A percentile compares a stretch with the other conserved stretches of the same genome.
Evolutionary conservation across 2,113 vertebrate genomes (phyloP).

Genomic region (Dicentrarchus labrax): DNA sequence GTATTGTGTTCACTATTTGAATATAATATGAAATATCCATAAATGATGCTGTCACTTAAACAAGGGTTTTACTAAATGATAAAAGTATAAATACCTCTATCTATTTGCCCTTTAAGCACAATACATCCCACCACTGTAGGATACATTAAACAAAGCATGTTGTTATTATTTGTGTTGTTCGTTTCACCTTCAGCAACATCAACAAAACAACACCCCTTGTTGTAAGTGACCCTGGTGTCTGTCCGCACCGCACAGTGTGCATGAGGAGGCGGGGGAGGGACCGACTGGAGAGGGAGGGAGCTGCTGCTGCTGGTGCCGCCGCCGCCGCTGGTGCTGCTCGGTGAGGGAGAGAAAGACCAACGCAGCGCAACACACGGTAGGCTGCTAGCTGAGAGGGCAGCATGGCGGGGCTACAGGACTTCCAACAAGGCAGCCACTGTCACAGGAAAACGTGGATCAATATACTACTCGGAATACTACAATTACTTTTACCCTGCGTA

Average conservation of each 20-base stretch:
- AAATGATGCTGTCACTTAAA: no score
- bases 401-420: constrained; percentile 93
- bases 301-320: constrained; percentile 26
- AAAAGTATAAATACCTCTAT: background rate
- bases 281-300: constrained; percentile 50
- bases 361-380: constrained; percentile 68
- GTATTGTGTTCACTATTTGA: no score
- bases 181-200: background rate
- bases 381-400: constrained; percentile 83
- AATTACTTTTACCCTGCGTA: constrained; percentile 88
- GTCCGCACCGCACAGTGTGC: constrained; percentile 3
- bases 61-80: no score
- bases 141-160: no score
- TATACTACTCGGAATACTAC: constrained; percentile 89
- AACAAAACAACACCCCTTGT: no score
- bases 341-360: constrained; percentile 56
- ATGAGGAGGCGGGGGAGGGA: constrained; percentile 5
- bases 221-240: constrained; percentile 15
- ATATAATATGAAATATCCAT: no score
- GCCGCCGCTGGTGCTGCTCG: constrained; percentile 39
- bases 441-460: constrained; percentile 91
- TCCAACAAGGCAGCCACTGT: constrained; percentile 87
- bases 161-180: background rate
- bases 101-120: no score
- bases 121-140: no score